Percentiles rank a stretch among this genome's conserved stretches.
These are phyloP conservation scores for Sceloporus undulatus DNA, from an alignment of 2,113 vertebrate genomes.

Conservation along the genomic window DNA sequence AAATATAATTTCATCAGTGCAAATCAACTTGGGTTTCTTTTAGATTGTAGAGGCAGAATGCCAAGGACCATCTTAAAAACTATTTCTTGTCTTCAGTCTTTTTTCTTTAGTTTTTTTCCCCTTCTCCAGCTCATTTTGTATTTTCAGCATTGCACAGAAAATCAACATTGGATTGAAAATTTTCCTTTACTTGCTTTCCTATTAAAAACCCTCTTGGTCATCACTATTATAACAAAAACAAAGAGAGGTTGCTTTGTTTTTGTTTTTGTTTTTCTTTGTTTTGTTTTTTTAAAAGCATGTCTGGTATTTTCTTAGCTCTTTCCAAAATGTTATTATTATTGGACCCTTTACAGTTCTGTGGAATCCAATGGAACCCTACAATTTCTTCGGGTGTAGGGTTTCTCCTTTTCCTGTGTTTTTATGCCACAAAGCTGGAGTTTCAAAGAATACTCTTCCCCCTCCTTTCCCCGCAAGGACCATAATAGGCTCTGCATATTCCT, in stretches of 20 bases:
- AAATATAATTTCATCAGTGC: background rate
- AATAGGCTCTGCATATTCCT: conserved; percentile 72
- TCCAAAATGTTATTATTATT: conserved; percentile 64
- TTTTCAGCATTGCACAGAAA: background rate
- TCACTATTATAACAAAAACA: conserved; percentile 55
- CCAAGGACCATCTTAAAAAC: background rate
- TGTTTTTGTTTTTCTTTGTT: background rate
- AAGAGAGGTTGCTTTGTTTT: background rate
- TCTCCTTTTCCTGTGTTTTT: conserved; percentile 72
- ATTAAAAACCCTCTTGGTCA: conserved; percentile 29
- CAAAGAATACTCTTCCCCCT: conserved; percentile 60
- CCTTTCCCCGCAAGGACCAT: conserved; percentile 61
- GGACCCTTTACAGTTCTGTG: conserved; percentile 75
- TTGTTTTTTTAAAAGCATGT: conserved; percentile 64
- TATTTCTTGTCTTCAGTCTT: background rate
- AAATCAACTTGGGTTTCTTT: background rate
- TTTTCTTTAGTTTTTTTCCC: no score
- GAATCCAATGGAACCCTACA: conserved; percentile 66
- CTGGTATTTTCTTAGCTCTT: conserved; percentile 63
- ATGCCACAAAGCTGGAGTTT: conserved; percentile 71
- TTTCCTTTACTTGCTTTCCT: background rate
- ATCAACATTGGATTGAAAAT: background rate
- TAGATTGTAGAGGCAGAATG: background rate
- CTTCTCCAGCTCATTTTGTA: background rate
- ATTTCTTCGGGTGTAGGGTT: conserved; percentile 68